Conservation (phyloP, 2,888 invertebrate species). For the Sylvicola fuscatus region DNA sequence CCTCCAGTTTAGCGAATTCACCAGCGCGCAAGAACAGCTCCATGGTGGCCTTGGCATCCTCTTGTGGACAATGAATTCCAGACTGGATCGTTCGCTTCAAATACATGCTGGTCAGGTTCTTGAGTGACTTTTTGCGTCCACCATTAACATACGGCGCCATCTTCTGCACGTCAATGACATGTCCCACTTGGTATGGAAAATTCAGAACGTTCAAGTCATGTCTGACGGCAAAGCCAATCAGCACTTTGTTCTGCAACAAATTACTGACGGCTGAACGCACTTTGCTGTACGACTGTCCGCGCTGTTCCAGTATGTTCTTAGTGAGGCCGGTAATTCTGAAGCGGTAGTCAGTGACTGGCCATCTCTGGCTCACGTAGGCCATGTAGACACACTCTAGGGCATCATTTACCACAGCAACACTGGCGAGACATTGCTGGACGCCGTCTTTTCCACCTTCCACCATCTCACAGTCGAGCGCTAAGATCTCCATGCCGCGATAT, state of each 20-base stretch:
- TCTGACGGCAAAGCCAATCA: not conserved
- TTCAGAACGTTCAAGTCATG: not conserved
- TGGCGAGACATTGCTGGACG: not conserved
- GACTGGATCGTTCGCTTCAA: not conserved
- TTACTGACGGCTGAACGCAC: not conserved
- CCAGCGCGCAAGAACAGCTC: not conserved
- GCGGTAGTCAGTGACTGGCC: not conserved
- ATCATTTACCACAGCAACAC: not conserved
- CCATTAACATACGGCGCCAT: not conserved
- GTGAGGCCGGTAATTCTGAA: not conserved
- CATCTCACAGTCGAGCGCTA: not conserved
- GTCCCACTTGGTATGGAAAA: not conserved
- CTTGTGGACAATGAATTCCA: not conserved
- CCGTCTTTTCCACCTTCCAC: not conserved
- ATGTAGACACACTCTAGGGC: not conserved
- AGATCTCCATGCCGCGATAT: slow-evolving; percentile 49
- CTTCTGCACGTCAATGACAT: not conserved
- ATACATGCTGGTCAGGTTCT: not conserved
- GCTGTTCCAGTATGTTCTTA: too few relatives aligned
- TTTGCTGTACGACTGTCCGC: not conserved
- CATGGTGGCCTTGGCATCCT: not conserved
- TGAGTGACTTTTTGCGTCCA: not conserved
- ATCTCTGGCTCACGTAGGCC: not conserved
- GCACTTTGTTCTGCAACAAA: not conserved
- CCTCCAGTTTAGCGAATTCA: not conserved